Conservation (phyloP, 2,797 vertebrate genomes). For the Artibeus jamaicensis region DNA sequence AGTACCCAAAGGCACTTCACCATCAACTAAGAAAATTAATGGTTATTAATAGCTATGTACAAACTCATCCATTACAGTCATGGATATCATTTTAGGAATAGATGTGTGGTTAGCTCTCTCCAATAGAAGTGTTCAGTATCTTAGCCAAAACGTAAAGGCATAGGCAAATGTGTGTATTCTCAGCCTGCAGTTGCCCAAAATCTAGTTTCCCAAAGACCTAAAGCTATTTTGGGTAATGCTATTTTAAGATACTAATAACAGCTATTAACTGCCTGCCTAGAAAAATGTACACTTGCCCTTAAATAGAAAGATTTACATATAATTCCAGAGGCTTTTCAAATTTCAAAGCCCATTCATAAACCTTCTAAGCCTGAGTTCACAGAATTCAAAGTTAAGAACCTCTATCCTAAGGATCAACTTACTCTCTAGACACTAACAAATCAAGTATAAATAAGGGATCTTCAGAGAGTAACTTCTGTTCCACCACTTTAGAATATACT, state of each 20-base stretch:
- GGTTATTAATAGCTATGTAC: neutral
- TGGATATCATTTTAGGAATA: neutral
- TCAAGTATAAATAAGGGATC: neutral
- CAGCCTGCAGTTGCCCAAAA: neutral
- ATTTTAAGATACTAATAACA: conserved; percentile 27
- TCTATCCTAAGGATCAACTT: neutral
- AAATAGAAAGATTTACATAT: neutral
- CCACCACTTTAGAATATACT: neutral
- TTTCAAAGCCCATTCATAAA: neutral
- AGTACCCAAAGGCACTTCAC: neutral
- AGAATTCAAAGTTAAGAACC: conserved; percentile 14
- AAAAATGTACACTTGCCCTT: neutral
- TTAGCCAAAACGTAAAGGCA: conserved; percentile 24
- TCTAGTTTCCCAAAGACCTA: conserved; percentile 10
- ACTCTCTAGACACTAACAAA: neutral
- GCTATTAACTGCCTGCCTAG: neutral
- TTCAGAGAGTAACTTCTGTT: neutral
- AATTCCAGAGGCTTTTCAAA: neutral
- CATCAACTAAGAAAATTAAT: conserved; percentile 44
- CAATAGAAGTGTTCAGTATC: neutral
- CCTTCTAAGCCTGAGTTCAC: neutral
- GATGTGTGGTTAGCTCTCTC: neutral
- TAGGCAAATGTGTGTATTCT: neutral
- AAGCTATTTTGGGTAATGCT: conserved; percentile 4
- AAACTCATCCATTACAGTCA: neutral